A percentile compares a stretch with the other conserved stretches of the same genome.
Evolutionary conservation across 1,140 invertebrate genomes (phyloP).

Genomic region (Caerostris extrusa): DNA sequence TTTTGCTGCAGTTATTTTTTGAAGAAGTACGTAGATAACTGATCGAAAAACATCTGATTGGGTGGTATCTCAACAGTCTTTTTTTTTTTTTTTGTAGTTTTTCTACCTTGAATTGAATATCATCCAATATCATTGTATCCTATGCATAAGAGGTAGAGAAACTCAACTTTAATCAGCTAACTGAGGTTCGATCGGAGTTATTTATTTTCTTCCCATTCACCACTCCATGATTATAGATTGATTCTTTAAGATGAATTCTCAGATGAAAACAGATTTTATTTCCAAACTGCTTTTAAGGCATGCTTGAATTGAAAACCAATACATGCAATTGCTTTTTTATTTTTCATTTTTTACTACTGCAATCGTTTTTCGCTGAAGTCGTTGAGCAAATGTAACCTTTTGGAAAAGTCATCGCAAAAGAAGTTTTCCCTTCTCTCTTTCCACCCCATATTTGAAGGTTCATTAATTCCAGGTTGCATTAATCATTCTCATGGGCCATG

Average conservation of each 20-base stretch:
- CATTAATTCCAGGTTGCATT: background rate
- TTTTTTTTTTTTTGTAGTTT: background rate
- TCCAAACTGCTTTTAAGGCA: background rate
- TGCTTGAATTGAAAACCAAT: background rate
- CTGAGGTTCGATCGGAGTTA: constrained; percentile 31
- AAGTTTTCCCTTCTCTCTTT: no score
- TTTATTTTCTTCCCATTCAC: background rate
- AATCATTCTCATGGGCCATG: background rate
- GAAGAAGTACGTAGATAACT: background rate
- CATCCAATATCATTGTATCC: background rate
- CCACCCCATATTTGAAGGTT: background rate
- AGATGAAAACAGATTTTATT: background rate
- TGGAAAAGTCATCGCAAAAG: background rate
- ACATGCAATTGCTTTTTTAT: background rate
- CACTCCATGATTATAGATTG: background rate
- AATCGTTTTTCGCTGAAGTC: background rate
- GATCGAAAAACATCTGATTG: constrained; percentile 22
- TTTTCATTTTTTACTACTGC: background rate
- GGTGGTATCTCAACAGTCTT: background rate
- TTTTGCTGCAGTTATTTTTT: constrained; percentile 22
- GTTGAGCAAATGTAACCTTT: background rate
- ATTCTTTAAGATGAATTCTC: background rate
- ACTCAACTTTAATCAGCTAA: background rate
- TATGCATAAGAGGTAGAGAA: background rate
- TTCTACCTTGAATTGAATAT: background rate